Base-by-base conservation (phyloP, 2,113 vertebrate species). In the Laticauda laticaudata region DNA sequence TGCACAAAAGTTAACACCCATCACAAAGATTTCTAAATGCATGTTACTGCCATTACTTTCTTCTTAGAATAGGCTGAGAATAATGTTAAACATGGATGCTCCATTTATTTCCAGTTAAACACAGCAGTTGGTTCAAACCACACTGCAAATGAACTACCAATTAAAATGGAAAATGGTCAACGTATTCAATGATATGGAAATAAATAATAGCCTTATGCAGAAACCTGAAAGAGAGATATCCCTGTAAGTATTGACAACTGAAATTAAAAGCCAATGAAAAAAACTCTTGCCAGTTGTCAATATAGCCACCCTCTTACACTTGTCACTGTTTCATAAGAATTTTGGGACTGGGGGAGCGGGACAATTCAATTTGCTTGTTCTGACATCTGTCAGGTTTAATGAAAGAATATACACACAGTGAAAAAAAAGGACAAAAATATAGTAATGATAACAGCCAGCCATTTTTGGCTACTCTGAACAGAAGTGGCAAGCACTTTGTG, bases 321-420 rank as follows among this genome's bases (percentile, higher is more conserved):
- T 90, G 64, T 90, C 69, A 59, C 75, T 86, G 56, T 86, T 43
- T 86, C 92, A 86, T 56, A 86, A 81, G 54, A n/a, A 29, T 90
- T 92, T 89, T 45, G 48, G 55, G 59, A 39, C 20, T 51, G 2
- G 2, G 23, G 12, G 5, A 9, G 23, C 2, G 23, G 21, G 8
- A 56, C 5, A 55, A 39, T 48, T 90, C 81, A 87, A 87, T 20
- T 45, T 87, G 81, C 92, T 89, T 90, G 75, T 93, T 87, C 56
- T 87, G 92, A 57, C 55, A 64, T 61, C 89, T 93, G 92, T 43
- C 75, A 87, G 10, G n/a, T 64, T 90, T 90, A 93, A 93, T 93
- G 59, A 90, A 90, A 48, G 57, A 86, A 12, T 61, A 93, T 90
- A 61, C 3, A 85, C 45, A 54, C 21, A 61, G 20, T 64, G 51